Conservation (phyloP, 2,113 vertebrate genomes). For the Cheilinus undulatus region DNA sequence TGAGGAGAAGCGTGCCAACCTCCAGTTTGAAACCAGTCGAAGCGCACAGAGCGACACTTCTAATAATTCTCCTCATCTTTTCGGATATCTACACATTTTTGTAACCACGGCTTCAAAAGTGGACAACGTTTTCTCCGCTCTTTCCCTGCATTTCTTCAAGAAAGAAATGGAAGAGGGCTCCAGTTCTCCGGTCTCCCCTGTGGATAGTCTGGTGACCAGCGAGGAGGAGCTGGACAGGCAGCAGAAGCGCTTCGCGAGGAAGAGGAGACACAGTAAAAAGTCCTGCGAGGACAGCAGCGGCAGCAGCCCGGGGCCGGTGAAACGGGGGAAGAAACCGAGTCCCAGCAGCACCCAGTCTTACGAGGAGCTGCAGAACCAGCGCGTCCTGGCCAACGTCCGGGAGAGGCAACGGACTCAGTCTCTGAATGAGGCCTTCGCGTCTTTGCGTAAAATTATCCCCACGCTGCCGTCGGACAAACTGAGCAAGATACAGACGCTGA, state of each 20-base stretch:
- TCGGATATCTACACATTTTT: conserved; percentile 56
- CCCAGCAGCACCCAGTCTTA: conserved; percentile 83
- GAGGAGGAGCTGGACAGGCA: conserved; percentile 87
- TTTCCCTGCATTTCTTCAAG: conserved; percentile 81
- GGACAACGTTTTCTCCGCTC: conserved; percentile 76
- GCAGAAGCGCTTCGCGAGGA: conserved; percentile 79
- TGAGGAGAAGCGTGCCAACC: conserved; percentile 72
- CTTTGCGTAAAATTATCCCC: conserved; percentile 87
- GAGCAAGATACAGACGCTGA: conserved; percentile 89
- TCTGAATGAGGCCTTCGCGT: conserved; percentile 87
- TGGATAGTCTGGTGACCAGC: conserved; percentile 86
- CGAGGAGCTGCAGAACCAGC: conserved; percentile 88
- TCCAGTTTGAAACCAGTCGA: conserved; percentile 29
- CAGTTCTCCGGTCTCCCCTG: conserved; percentile 84
- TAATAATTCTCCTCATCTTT: conserved; percentile 19
- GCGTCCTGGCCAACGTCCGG: conserved; percentile 86
- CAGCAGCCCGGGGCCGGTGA: conserved; percentile 78
- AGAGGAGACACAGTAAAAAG: conserved; percentile 84
- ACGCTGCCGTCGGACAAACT: conserved; percentile 88
- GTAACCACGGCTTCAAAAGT: conserved; percentile 81
- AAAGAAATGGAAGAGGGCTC: conserved; percentile 87
- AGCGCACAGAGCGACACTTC: conserved; percentile 30
- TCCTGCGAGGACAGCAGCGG: conserved; percentile 79
- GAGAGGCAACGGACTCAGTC: conserved; percentile 87
- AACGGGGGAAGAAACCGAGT: conserved; percentile 82